Conservation (phyloP, 2,797 vertebrate genomes). For the Pipistrellus pygmaeus region DNA sequence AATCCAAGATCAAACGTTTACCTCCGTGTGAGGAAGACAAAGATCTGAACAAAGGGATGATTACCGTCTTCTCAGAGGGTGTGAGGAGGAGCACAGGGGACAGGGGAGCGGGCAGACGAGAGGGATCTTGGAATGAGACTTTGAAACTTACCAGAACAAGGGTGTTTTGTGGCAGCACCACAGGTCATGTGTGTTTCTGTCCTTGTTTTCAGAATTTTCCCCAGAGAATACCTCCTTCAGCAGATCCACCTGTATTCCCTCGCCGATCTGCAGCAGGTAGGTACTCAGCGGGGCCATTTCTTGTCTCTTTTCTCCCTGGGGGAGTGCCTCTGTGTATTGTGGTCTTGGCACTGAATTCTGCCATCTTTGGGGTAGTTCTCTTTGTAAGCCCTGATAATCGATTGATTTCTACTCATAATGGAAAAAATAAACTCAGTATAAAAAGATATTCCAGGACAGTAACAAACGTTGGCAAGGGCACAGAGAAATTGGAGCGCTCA, state of each 20-base stretch:
- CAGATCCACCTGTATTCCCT: conserved; percentile 99
- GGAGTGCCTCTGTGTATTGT: neutral
- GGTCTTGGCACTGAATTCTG: neutral
- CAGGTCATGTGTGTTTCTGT: conserved; percentile 63
- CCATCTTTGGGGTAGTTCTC: neutral
- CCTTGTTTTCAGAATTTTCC: conserved; percentile 93
- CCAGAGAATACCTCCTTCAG: conserved; percentile 97
- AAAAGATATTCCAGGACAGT: conserved; percentile 25
- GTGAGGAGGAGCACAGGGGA: neutral
- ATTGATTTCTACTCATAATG: conserved; percentile 42
- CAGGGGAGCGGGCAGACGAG: neutral
- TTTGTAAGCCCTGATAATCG: neutral
- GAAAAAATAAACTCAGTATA: neutral
- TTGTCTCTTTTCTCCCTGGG: neutral
- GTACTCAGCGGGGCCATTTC: neutral
- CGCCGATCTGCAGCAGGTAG: conserved; percentile 97
- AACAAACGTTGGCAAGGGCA: neutral
- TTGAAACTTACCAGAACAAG: neutral
- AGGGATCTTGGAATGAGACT: conserved; percentile 41
- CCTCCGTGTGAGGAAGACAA: conserved; percentile 40
- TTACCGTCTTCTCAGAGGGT: neutral
- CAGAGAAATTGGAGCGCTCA: neutral
- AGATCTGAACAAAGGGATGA: neutral
- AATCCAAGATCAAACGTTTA: neutral
- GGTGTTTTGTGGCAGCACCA: neutral